Base-by-base conservation (phyloP, 2,888 invertebrate genomes). In the Unio pictorum region DNA sequence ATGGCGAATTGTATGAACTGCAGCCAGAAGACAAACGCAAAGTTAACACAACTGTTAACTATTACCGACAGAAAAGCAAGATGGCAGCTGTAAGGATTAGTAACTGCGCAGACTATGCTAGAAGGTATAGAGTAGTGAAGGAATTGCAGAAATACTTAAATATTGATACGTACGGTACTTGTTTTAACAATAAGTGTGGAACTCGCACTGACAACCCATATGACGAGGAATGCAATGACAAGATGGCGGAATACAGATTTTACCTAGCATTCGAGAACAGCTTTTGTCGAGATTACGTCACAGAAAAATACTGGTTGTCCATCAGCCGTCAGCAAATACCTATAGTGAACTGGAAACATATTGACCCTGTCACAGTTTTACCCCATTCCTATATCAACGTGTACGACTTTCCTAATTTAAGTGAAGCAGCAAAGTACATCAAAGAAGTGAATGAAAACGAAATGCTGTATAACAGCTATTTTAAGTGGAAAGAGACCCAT, bases 341-440 rank as follows among this genome's bases (percentile, higher is more conserved):
- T 7, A 65, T 73, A 6, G 73, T 73, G 7, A 67, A 69, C 11
- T 73, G 70, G 73, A 67, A 55, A 62, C 28, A 62, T 34, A 28
- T 64, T 55, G 67, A 68, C 67, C 55, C 64, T 23, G 69, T 59
- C 30, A 54, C 63, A 3, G 73, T 67, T 20, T 56, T 73, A 17
- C 67, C 73, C n/a, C 65, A 66, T 18, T 66, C 66, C 60, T 73
- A 73, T 57, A 73, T 73, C n/a, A 73, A 73, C 34, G 69, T 73
- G 0, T 67, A 62, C 26, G 67, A 70, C 58, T 73, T 73, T 45
- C 65, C 65, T 3, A 60, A 70, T 28, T 26, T 73, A 30, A 68
- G 70, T 3, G 61, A 61, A n/a, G 73, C 73, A 11, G 73, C 69
- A 18, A 56, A 59, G 45, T 66, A 73, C 61, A 69, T 73, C 18